These are phyloP conservation scores for Chelon auratus DNA, from an alignment of 2,797 vertebrate genomes.

Conservation along the genomic window DNA sequence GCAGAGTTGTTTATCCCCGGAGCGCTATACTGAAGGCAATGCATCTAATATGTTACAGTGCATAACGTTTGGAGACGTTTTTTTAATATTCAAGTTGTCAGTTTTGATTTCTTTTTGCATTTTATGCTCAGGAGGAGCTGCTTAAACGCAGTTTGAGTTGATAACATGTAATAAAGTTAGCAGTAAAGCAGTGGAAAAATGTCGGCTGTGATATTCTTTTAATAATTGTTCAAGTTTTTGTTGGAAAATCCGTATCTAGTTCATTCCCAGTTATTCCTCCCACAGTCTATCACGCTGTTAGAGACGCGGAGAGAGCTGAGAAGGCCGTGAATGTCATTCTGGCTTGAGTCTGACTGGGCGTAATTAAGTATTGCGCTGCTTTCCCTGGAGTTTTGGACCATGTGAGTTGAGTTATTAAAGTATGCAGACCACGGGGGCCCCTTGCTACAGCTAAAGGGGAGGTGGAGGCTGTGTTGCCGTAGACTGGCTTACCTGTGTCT, in stretches of 20 bases:
- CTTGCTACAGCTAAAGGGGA: conserved; percentile 52
- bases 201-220: conserved; percentile 27
- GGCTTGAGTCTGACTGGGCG: conserved; percentile 67
- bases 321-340: conserved; percentile 59
- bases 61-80: conserved; percentile 2
- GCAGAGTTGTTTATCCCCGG: conserved; percentile 55
- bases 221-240: background rate
- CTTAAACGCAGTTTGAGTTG: conserved; percentile 6
- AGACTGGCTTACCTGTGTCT: conserved; percentile 65
- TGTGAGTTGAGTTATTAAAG: conserved; percentile 83
- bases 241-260: background rate
- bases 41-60: conserved; percentile 15
- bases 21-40: conserved; percentile 8
- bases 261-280: background rate
- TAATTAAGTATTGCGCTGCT: conserved; percentile 75
- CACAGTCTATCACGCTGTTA: background rate
- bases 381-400: conserved; percentile 70
- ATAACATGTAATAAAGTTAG: conserved; percentile 10
- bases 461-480: conserved; percentile 39
- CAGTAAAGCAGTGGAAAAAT: background rate
- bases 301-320: conserved; percentile 28
- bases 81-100: conserved; percentile 20
- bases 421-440: conserved; percentile 77
- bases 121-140: conserved; percentile 8
- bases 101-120: conserved; percentile 24